Evolutionary conservation across 2,888 invertebrate genomes (phyloP), one percentile per base, ranked within the genome.

Genomic region (Pantelozetes paolii): DNA sequence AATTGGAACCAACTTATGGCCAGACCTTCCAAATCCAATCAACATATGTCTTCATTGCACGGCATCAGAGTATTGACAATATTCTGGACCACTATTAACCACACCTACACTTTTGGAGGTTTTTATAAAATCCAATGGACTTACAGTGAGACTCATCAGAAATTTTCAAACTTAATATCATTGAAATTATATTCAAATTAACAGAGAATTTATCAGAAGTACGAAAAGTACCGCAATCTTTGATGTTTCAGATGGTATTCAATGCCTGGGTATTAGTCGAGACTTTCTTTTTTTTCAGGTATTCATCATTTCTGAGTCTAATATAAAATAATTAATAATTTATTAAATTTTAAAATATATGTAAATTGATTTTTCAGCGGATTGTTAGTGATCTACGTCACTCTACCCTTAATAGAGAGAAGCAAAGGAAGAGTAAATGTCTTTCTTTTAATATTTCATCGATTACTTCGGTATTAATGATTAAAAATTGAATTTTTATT

Each of bases 181-280:
- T 57, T 57, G 11, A 57, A 26, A 5, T 1, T 18, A 20, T 54
- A 57, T 28, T n/a, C 5, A 9, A 48, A 26, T 28, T 28, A 20
- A 1, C 28, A 71, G 48, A 30, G 13, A 71, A 23, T 9, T 28
- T 48, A 1, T n/a, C 13, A 15, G 13, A 15, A 6, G 57, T 62
- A 28, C 15, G n/a, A 30, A 36, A 62, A 36, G 32, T 62, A 50
- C 50, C 71, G 6, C 2, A 71, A 30, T 71, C 71, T 13, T 57
- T 77, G 5, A 72, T 74, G n/a, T 77, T 77, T 73, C 62, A 62
- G 11, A 8, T 62, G 1, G 62, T 62, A 8, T 62, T 62, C 36
- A 62, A 62, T 36, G 62, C 28, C 3, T 62, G 62, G 62, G 28
- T 13, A n/a, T 28, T 62, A 20, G n/a, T 62, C n/a, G 62, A 62